Percentiles rank a stretch among this genome's conserved stretches.
These are phyloP conservation scores for Poeciliopsis gracilis DNA, from an alignment of 2,797 vertebrate species.

Conservation along the genomic window DNA sequence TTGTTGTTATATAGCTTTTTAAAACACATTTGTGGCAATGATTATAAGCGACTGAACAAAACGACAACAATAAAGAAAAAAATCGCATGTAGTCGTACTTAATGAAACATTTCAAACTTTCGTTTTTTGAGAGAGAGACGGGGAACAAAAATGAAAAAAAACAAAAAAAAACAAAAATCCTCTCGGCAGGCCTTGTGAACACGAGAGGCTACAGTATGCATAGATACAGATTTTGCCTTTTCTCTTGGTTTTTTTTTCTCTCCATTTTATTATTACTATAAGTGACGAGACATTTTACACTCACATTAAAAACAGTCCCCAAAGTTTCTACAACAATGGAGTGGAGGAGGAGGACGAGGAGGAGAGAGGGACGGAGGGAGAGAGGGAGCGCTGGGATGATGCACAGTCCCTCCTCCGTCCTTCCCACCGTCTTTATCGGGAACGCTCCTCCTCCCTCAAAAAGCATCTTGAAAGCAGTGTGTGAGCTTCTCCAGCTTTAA, in stretches of 20 bases:
- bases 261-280: constrained; percentile 52
- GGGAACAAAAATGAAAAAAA: constrained; percentile 70
- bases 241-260: constrained; percentile 78
- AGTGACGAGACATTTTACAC: constrained; percentile 79
- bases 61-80: constrained; percentile 40
- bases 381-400: constrained; percentile 77
- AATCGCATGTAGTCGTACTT: constrained; percentile 55
- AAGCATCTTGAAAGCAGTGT: constrained; percentile 91
- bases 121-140: constrained; percentile 41
- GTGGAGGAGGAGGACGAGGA: constrained; percentile 62
- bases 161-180: constrained; percentile 30
- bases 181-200: constrained; percentile 88
- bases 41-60: constrained; percentile 69
- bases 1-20: constrained; percentile 4
- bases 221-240: constrained; percentile 90
- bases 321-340: constrained; percentile 68
- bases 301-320: constrained; percentile 57
- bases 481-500: constrained; percentile 93
- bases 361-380: constrained; percentile 32
- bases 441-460: constrained; percentile 83
- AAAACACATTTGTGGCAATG: constrained; percentile 91
- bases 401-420: constrained; percentile 73
- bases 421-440: constrained; percentile 25
- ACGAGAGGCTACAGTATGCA: constrained; percentile 97
- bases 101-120: constrained; percentile 85